These are phyloP conservation scores for Callopanchax toddi DNA, from an alignment of 2,113 vertebrate species.

Conservation along the genomic window DNA sequence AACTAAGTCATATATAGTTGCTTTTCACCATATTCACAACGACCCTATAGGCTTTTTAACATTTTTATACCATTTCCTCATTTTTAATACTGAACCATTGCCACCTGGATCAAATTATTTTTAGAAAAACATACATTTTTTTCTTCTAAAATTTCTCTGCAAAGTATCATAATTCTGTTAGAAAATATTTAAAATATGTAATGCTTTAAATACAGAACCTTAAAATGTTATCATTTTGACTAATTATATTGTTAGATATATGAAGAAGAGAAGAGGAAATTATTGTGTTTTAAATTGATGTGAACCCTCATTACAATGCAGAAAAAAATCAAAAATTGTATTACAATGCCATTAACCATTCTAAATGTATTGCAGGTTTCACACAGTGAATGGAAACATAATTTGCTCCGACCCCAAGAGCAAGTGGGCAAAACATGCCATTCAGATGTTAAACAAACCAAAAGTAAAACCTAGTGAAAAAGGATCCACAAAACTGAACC, in stretches of 20 bases:
- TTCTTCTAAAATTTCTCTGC: too few relatives aligned
- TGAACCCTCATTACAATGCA: not conserved
- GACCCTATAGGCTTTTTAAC: too few relatives aligned
- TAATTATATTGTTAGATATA: not conserved
- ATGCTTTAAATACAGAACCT: too few relatives aligned
- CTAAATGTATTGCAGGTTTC: slow-evolving; percentile 49
- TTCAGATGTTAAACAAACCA: slow-evolving; percentile 21
- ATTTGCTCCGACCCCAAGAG: slow-evolving; percentile 59
- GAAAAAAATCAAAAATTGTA: not conserved
- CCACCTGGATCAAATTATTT: too few relatives aligned
- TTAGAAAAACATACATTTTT: too few relatives aligned
- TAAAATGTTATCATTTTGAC: not conserved
- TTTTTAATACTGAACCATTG: too few relatives aligned
- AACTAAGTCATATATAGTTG: not conserved
- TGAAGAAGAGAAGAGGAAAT: not conserved
- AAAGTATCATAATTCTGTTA: too few relatives aligned
- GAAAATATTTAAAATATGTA: too few relatives aligned
- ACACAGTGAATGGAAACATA: fast-evolving
- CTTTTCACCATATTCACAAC: too few relatives aligned
- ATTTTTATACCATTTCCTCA: too few relatives aligned
- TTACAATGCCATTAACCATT: slow-evolving; percentile 1
- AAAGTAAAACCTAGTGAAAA: not conserved
- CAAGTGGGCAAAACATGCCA: slow-evolving; percentile 19
- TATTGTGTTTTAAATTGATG: not conserved
- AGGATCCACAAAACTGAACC: too few relatives aligned